A percentile compares a stretch with the other conserved stretches of the same genome.
Evolutionary conservation across 2,888 invertebrate genomes (phyloP).

Genomic region (Zootermopsis nevadensis): DNA sequence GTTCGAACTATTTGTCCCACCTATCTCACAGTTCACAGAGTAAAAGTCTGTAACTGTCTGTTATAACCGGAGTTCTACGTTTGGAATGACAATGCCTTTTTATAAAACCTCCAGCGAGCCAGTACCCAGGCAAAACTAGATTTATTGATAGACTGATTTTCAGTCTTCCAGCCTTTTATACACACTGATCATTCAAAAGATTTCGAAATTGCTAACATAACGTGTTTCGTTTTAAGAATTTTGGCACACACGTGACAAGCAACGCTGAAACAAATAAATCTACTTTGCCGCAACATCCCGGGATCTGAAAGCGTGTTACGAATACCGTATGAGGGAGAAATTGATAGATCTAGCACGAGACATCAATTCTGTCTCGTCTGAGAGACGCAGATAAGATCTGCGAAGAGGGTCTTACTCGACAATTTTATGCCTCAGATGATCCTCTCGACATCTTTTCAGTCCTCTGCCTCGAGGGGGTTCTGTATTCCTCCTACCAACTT

Average conservation of each 20-base stretch:
- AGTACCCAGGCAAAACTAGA: neutral
- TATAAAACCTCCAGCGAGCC: neutral
- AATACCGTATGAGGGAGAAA: constrained; percentile 17
- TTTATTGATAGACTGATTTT: neutral
- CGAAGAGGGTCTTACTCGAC: constrained; percentile 7
- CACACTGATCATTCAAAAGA: constrained; percentile 19
- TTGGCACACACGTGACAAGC: constrained; percentile 13
- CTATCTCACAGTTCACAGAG: too few relatives aligned
- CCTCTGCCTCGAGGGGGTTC: neutral
- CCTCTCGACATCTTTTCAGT: constrained; percentile 14
- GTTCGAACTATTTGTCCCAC: too few relatives aligned
- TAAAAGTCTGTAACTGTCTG: neutral
- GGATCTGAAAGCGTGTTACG: neutral
- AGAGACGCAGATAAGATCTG: constrained; percentile 2
- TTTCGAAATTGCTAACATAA: constrained; percentile 21
- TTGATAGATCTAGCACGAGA: constrained; percentile 18
- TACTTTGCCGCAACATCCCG: constrained; percentile 17
- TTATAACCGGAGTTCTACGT: neutral
- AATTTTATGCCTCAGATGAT: constrained; percentile 19
- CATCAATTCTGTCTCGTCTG: constrained; percentile 9
- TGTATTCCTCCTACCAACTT: neutral
- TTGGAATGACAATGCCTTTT: neutral
- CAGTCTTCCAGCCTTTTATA: constrained; percentile 6
- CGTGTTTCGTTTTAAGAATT: constrained; percentile 7
- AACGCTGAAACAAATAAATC: constrained; percentile 18